Evolutionary conservation across 2,113 vertebrate species (phyloP).

Genomic region (Hemiscyllium ocellatum): DNA sequence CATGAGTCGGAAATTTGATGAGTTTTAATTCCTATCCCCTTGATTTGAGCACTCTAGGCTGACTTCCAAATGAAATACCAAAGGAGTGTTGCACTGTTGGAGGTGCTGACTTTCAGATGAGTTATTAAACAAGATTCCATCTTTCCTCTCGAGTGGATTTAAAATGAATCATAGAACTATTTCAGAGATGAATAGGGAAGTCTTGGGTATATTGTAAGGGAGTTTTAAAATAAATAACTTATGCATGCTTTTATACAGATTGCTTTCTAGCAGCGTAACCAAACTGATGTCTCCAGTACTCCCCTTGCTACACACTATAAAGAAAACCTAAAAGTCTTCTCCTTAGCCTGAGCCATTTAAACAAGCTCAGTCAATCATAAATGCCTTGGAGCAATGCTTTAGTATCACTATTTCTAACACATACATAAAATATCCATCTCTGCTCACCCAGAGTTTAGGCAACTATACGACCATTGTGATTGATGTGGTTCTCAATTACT

Average conservation of each 20-base stretch:
- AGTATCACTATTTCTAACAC: neutral
- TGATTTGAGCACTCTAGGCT: neutral
- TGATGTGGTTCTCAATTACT: neutral
- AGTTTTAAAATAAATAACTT: neutral
- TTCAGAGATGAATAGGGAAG: neutral
- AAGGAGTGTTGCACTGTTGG: neutral
- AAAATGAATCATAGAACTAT: neutral
- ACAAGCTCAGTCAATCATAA: neutral
- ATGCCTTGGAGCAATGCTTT: neutral
- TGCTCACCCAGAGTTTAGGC: neutral
- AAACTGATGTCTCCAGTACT: neutral
- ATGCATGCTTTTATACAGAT: neutral
- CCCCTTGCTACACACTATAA: neutral
- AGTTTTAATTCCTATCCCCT: neutral
- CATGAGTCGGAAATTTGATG: neutral
- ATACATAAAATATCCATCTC: neutral
- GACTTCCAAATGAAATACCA: neutral
- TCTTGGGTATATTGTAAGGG: no score
- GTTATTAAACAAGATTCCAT: neutral
- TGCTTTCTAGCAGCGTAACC: neutral
- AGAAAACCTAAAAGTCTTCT: neutral
- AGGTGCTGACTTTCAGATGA: neutral
- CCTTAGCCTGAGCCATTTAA: neutral
- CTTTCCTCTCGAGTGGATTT: neutral
- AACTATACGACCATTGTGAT: no score